phyloP scores from a whole-genome alignment of 2,888 invertebrate genomes.

The Andrena flavipes region DNA sequence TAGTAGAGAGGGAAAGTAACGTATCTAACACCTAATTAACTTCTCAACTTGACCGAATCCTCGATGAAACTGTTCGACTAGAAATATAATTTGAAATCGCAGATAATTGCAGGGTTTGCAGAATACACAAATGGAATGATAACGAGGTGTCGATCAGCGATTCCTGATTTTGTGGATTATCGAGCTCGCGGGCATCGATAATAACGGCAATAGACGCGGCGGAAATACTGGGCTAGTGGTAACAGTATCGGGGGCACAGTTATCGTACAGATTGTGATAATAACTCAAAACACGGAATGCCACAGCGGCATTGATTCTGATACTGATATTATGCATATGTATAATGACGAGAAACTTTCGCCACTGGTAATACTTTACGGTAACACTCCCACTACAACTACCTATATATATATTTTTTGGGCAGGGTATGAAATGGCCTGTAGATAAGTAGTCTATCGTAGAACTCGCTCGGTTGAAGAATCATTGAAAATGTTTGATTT shows the following conservation, averaged over 20 bases:
- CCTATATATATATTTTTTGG: too few relatives aligned
- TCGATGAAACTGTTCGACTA: not conserved
- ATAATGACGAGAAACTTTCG: conserved; percentile 20
- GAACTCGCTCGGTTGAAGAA: too few relatives aligned
- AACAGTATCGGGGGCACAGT: conserved; percentile 47
- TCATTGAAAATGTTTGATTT: too few relatives aligned
- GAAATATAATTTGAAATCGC: too few relatives aligned
- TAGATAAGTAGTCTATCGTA: too few relatives aligned
- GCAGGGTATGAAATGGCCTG: too few relatives aligned
- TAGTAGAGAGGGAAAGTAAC: too few relatives aligned
- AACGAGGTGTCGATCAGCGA: conserved; percentile 29
- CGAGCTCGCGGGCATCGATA: conserved; percentile 17
- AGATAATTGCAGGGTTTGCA: too few relatives aligned
- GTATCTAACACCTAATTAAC: too few relatives aligned
- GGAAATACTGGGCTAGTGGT: conserved; percentile 22
- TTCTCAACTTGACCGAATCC: too few relatives aligned
- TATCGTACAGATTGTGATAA: conserved; percentile 50
- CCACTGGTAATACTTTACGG: not conserved
- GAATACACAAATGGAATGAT: conserved; percentile 11
- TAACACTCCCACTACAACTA: too few relatives aligned
- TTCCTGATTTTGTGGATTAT: conserved; percentile 31
- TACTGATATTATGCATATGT: conserved; percentile 8
- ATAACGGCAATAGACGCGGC: conserved; percentile 23
- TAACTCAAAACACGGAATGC: conserved; percentile 29
- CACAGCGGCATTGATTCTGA: conserved; percentile 21